phyloP scores from a whole-genome alignment of 2,888 invertebrate genomes.

The Mythimna loreyi region DNA sequence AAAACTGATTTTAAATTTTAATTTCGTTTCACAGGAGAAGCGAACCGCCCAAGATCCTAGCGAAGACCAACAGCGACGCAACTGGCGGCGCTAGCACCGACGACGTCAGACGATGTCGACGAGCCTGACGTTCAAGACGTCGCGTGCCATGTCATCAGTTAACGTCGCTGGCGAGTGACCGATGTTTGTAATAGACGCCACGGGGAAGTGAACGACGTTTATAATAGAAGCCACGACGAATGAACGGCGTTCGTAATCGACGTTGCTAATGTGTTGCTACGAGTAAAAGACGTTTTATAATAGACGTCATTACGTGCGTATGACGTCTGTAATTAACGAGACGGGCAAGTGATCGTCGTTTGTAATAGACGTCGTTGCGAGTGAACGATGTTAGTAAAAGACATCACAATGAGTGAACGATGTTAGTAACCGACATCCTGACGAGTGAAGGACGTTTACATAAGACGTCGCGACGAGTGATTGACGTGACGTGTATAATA shows the following conservation, averaged over 20 bases:
- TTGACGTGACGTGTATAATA: constrained; percentile 6
- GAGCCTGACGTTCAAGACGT: constrained; percentile 65
- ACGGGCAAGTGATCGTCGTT: neutral
- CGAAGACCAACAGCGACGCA: constrained; percentile 84
- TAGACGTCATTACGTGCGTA: neutral
- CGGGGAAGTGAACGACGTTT: neutral
- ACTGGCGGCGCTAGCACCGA: constrained; percentile 71
- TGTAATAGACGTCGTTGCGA: constrained; percentile 43
- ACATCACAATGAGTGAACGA: neutral
- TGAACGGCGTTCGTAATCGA: constrained; percentile 8
- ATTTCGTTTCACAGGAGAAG: constrained; percentile 67
- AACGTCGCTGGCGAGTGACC: constrained; percentile 56
- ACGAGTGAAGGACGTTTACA: neutral
- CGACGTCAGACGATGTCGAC: constrained; percentile 68
- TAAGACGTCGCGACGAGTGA: constrained; percentile 46
- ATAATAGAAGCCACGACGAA: constrained; percentile 42
- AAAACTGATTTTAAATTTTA: neutral
- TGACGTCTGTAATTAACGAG: constrained; percentile 19
- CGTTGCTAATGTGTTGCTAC: neutral
- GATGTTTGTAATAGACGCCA: neutral
- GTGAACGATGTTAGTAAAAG: constrained; percentile 4
- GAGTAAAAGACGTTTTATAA: constrained; percentile 2
- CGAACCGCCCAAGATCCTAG: constrained; percentile 82
- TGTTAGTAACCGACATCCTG: neutral
- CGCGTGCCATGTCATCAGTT: constrained; percentile 74